Conservation (phyloP, 2,888 invertebrate species). For the Glomeris marginata region DNA sequence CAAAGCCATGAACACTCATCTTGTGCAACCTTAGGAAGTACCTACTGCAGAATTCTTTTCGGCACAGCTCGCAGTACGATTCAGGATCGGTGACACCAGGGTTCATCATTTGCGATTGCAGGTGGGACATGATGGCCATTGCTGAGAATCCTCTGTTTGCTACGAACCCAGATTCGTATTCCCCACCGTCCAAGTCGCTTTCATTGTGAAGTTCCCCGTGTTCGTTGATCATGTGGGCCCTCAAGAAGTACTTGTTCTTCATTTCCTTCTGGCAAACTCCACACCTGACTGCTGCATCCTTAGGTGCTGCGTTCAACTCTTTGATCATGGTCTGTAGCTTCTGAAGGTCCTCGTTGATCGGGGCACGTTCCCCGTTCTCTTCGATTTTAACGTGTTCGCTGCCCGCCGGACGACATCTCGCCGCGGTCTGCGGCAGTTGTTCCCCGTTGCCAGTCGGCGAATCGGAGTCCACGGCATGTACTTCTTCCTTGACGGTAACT, state of each 20-base stretch:
- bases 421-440: constrained; percentile 10
- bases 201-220: constrained; percentile 42
- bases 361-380: constrained; percentile 6
- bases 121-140: constrained; percentile 9
- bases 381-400: constrained; percentile 2
- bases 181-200: constrained; percentile 21
- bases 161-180: not conserved
- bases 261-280: constrained; percentile 54
- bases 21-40: constrained; percentile 53
- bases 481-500: constrained; percentile 12
- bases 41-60: constrained; percentile 43
- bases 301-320: constrained; percentile 55
- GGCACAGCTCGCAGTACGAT: constrained; percentile 39
- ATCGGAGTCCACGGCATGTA: constrained; percentile 13
- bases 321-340: constrained; percentile 82
- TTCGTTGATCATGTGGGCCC: constrained; percentile 50
- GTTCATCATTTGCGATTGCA: constrained; percentile 1
- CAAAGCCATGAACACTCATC: constrained; percentile 46
- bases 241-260: constrained; percentile 53
- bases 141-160: constrained; percentile 9
- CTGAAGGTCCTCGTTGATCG: constrained; percentile 66
- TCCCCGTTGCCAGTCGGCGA: constrained; percentile 11
- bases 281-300: constrained; percentile 34
- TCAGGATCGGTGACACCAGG: constrained; percentile 19
- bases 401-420: constrained; percentile 6